Conservation (phyloP, 2,888 invertebrate species). For the Merodon equestris region DNA sequence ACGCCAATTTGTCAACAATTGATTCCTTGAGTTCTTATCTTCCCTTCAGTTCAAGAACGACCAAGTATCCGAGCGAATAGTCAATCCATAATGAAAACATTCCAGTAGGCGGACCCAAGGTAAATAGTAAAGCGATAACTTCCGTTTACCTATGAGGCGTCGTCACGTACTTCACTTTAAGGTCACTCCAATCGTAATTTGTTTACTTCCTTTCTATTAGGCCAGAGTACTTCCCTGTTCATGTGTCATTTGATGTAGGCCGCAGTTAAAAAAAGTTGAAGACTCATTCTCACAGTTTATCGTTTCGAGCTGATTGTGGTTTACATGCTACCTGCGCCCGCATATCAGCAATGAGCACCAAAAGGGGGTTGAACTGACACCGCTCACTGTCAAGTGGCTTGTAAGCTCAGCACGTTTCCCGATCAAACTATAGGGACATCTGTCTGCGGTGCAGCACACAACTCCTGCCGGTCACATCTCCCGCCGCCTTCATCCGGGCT, state of each 20-base stretch:
- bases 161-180: neutral
- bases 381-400: constrained; percentile 27
- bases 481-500: constrained; percentile 10
- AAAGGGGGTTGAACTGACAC: neutral
- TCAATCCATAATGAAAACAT: too few species aligned
- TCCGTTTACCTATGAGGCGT: neutral
- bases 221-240: too few species aligned
- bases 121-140: too few species aligned
- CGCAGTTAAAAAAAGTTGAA: too few species aligned
- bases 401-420: constrained; percentile 15
- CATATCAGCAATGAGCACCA: constrained; percentile 1
- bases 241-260: too few species aligned
- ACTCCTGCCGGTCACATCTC: constrained; percentile 28
- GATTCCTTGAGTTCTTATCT: neutral
- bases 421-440: constrained; percentile 20
- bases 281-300: neutral
- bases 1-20: too few species aligned
- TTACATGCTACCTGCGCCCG: constrained; percentile 1
- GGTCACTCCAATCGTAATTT: too few species aligned
- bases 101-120: too few species aligned
- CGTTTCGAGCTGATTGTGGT: neutral
- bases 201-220: too few species aligned
- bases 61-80: too few species aligned
- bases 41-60: too few species aligned
- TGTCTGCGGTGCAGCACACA: neutral